Conservation (phyloP, 2,113 vertebrate species). For the Bubo blakistoni region DNA sequence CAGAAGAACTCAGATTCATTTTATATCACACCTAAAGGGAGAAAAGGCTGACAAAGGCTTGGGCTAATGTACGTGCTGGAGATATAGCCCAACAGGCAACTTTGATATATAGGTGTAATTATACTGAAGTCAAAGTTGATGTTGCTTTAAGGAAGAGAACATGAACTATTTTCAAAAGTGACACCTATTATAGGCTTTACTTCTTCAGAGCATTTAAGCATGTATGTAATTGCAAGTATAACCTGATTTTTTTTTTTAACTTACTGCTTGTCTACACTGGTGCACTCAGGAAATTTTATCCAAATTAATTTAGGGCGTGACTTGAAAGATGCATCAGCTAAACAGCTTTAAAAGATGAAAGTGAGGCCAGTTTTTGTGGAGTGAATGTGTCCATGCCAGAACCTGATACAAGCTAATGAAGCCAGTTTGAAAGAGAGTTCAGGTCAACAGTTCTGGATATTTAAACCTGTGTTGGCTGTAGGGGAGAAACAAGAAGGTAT, state of each 20-base stretch:
- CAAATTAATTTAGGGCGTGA: not conserved
- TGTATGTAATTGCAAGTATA: not conserved
- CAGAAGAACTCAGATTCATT: not conserved
- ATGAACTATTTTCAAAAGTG: not conserved
- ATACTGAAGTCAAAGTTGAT: not conserved
- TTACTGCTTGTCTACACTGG: not conserved
- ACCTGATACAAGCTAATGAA: not conserved
- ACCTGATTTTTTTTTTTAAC: not conserved
- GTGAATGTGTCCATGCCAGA: not conserved
- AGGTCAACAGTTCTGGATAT: not conserved
- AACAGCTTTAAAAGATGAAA: not conserved
- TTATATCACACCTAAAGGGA: not conserved
- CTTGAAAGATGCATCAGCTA: not conserved
- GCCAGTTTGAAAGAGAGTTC: not conserved
- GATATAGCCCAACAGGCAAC: not conserved
- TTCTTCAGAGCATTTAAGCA: not conserved
- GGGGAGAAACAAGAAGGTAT: not conserved
- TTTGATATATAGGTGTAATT: not conserved
- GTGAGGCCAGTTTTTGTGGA: not conserved
- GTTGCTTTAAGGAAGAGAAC: not conserved
- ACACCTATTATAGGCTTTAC: not conserved
- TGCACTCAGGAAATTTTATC: not conserved
- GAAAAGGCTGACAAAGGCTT: not conserved
- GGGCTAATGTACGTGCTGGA: not conserved
- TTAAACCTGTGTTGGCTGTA: not conserved